These are phyloP conservation scores for Campylomormyrus tamandua DNA, from an alignment of 2,113 vertebrate genomes.

Conservation along the genomic window DNA sequence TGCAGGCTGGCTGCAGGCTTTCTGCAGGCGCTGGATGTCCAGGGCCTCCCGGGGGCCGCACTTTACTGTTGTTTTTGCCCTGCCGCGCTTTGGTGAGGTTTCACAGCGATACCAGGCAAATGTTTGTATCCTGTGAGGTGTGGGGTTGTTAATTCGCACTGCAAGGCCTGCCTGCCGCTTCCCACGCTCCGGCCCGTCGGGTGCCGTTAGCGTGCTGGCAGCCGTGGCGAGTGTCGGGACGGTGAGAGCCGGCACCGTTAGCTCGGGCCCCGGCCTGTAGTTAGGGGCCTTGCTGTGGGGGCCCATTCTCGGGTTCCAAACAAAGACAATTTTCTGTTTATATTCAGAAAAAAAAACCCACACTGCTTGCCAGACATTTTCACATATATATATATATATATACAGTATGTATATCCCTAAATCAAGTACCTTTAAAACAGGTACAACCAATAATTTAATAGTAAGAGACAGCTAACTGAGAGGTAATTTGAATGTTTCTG, in stretches of 20 bases:
- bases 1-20: conserved; percentile 55
- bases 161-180: not conserved
- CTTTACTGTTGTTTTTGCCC: conserved; percentile 35
- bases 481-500: not conserved
- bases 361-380: not conserved
- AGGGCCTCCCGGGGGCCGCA: conserved; percentile 46
- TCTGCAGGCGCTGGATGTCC: conserved; percentile 55
- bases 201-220: not conserved
- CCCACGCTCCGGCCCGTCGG: not conserved
- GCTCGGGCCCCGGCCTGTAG: not conserved
- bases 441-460: not conserved
- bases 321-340: not conserved
- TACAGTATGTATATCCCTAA: not conserved
- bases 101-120: not conserved
- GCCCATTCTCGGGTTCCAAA: not conserved
- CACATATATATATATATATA: too few relatives aligned
- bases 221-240: not conserved
- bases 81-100: not conserved
- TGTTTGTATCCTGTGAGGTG: conserved; percentile 1
- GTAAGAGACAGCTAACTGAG: not conserved
- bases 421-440: not conserved
- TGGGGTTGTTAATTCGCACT: not conserved
- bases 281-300: not conserved
- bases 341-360: not conserved
- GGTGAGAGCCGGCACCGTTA: not conserved